These are phyloP conservation scores for Megaceryle alcyon DNA, from an alignment of 2,797 vertebrate genomes.

Conservation along the genomic window DNA sequence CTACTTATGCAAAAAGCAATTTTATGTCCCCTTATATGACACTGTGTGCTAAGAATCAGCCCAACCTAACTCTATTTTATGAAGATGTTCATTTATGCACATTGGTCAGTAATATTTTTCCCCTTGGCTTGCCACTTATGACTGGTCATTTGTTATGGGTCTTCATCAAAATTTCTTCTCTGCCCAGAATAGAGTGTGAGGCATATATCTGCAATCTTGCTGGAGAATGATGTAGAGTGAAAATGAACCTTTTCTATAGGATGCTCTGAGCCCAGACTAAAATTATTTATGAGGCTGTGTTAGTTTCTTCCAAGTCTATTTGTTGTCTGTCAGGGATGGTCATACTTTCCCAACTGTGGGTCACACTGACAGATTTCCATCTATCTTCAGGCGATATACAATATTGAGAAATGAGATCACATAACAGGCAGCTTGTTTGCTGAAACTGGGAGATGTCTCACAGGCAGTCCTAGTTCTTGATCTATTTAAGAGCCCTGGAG, in stretches of 20 bases:
- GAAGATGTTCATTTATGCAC: neutral
- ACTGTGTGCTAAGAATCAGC: neutral
- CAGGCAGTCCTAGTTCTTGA: neutral
- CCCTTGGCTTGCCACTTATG: neutral
- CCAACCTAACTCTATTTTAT: constrained; percentile 12
- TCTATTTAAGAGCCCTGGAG: neutral
- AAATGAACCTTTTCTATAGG: constrained; percentile 26
- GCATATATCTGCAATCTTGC: constrained; percentile 20
- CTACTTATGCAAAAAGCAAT: constrained; percentile 8
- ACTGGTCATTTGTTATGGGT: neutral
- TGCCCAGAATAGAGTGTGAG: neutral
- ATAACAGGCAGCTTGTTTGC: neutral
- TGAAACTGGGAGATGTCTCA: neutral
- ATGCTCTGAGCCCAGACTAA: neutral
- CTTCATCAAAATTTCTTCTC: constrained; percentile 19
- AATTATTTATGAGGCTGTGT: constrained; percentile 37
- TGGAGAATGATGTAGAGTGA: neutral
- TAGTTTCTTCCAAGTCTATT: neutral
- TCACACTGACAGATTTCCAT: neutral
- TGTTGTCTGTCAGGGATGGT: neutral
- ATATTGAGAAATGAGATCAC: neutral
- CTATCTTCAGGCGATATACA: neutral
- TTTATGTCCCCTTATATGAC: constrained; percentile 23
- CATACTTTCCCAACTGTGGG: neutral
- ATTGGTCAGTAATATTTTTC: neutral